These are phyloP conservation scores for Podarcis lilfordi DNA, from an alignment of 2,797 vertebrate species.

Conservation along the genomic window DNA sequence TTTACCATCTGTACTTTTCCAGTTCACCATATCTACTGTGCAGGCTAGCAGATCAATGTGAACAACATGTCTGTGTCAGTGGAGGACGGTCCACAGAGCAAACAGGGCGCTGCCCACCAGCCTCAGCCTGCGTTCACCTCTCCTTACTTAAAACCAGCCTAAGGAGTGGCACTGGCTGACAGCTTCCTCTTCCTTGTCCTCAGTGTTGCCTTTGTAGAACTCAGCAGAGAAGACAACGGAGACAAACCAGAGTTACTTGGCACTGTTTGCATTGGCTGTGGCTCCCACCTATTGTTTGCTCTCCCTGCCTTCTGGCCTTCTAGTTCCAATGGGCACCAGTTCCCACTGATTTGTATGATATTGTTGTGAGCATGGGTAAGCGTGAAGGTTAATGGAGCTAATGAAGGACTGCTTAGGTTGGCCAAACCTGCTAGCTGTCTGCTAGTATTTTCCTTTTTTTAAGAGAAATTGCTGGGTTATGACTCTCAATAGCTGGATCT, in stretches of 20 bases:
- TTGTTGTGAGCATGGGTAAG: not conserved
- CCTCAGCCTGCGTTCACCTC: too few species aligned
- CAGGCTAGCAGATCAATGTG: not conserved
- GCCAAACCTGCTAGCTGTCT: not conserved
- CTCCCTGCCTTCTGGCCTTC: too few species aligned
- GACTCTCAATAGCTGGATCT: not conserved
- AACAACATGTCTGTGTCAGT: not conserved
- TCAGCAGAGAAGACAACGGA: too few species aligned
- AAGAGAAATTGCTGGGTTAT: not conserved
- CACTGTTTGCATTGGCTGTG: too few species aligned
- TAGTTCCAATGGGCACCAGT: not conserved
- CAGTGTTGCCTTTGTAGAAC: too few species aligned
- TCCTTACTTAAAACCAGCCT: too few species aligned
- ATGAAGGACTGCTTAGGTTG: not conserved
- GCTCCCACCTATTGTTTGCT: too few species aligned
- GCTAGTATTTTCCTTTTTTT: not conserved
- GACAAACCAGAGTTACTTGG: too few species aligned
- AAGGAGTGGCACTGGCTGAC: too few species aligned
- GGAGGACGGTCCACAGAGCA: too few species aligned
- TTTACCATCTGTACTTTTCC: not conserved
- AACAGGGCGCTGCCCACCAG: too few species aligned
- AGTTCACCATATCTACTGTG: not conserved
- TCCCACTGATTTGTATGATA: not conserved
- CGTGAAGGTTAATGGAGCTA: not conserved
- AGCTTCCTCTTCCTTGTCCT: too few species aligned